These are phyloP conservation scores for Pelochelys cantorii DNA, from an alignment of 2,797 vertebrate species.

Conservation along the genomic window DNA sequence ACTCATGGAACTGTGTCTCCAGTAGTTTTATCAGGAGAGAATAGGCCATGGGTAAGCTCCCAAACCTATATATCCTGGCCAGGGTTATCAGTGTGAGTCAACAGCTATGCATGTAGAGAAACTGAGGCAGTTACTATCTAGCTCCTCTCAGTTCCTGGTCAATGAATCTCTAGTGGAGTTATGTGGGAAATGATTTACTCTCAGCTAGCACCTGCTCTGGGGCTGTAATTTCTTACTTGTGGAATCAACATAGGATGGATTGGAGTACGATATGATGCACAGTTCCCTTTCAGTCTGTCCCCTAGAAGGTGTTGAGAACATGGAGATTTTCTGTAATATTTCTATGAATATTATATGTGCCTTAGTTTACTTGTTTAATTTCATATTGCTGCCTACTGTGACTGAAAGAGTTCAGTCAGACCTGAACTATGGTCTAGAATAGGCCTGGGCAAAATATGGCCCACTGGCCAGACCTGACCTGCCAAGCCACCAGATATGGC, in stretches of 20 bases:
- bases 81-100: neutral
- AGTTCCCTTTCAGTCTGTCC: neutral
- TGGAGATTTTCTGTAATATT: neutral
- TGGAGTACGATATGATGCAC: accelerated
- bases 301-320: neutral
- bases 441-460: no score
- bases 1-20: neutral
- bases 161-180: neutral
- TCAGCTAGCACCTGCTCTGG: accelerated
- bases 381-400: neutral
- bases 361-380: accelerated
- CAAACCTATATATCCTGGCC: neutral
- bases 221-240: neutral
- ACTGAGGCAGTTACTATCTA: neutral
- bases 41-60: neutral
- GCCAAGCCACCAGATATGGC: no score
- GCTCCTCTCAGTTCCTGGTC: neutral
- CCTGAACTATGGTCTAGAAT: neutral
- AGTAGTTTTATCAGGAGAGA: neutral
- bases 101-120: neutral
- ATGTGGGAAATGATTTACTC: neutral
- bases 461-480: no score
- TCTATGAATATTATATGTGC: neutral
- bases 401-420: neutral
- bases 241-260: neutral